These are phyloP conservation scores for Ptiloglossa arizonensis DNA, from an alignment of 1,140 invertebrate genomes.

Conservation along the genomic window DNA sequence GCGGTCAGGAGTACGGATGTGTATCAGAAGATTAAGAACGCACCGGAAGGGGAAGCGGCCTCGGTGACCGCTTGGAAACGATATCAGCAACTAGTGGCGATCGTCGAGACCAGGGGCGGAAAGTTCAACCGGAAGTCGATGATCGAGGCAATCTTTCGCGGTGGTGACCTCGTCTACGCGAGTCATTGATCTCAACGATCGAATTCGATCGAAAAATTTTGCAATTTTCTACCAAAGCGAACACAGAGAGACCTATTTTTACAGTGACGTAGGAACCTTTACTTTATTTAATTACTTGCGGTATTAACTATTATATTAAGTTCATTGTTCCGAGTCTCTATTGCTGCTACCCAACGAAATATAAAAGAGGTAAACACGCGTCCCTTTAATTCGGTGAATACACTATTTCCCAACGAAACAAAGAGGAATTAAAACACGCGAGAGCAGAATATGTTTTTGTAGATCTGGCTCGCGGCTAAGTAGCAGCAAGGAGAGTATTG, in stretches of 20 bases:
- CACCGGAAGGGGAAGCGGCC: conserved; percentile 68
- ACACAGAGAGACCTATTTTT: conserved; percentile 19
- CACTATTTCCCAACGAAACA: too few relatives aligned
- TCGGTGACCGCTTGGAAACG: conserved; percentile 73
- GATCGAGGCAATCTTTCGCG: conserved; percentile 76
- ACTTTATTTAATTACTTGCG: not conserved
- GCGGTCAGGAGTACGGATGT: conserved; percentile 61
- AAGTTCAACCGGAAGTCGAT: conserved; percentile 69
- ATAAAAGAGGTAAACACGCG: too few relatives aligned
- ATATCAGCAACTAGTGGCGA: conserved; percentile 70
- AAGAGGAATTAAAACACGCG: too few relatives aligned
- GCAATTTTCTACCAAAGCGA: conserved; percentile 56
- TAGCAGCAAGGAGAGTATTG: too few relatives aligned
- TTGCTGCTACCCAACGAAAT: not conserved
- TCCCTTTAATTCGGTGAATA: too few relatives aligned
- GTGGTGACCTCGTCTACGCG: conserved; percentile 71
- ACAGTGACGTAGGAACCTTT: conserved; percentile 38
- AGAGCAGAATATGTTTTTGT: too few relatives aligned
- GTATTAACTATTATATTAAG: not conserved
- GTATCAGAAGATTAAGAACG: conserved; percentile 60
- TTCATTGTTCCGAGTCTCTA: too few relatives aligned
- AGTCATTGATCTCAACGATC: conserved; percentile 49
- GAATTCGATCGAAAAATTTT: not conserved
- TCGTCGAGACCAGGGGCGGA: conserved; percentile 68
- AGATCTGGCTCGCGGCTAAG: too few relatives aligned